Evolutionary conservation across 2,888 invertebrate genomes (phyloP).

Genomic region (Hedychridium roseum): DNA sequence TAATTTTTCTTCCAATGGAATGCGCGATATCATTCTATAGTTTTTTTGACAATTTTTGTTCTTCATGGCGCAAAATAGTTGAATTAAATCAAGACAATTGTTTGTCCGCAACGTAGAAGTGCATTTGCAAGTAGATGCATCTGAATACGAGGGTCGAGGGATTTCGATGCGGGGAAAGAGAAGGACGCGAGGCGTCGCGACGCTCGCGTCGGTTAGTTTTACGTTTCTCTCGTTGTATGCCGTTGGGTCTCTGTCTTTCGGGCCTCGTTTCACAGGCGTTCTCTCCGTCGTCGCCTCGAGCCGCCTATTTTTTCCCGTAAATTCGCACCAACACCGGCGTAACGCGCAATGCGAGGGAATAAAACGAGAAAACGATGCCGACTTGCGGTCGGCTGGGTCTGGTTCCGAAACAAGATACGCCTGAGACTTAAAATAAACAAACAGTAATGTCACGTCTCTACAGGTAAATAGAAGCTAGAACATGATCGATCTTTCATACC

Average conservation of each 20-base stretch:
- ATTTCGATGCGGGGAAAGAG: constrained; percentile 45
- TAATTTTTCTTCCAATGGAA: too few relatives aligned
- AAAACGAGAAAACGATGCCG: constrained; percentile 58
- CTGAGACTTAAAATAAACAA: constrained; percentile 58
- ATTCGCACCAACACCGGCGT: constrained; percentile 35
- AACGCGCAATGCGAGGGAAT: constrained; percentile 45
- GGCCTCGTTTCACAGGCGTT: constrained; percentile 1
- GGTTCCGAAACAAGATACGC: constrained; percentile 61
- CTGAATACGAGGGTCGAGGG: constrained; percentile 13
- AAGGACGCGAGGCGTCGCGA: constrained; percentile 35
- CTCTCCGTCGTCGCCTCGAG: constrained; percentile 9
- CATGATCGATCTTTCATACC: constrained; percentile 23
- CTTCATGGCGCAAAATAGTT: too few relatives aligned
- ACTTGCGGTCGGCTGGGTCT: constrained; percentile 58
- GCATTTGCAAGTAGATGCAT: too few relatives aligned
- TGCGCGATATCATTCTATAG: too few relatives aligned
- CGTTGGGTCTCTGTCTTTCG: neutral
- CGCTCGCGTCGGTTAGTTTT: constrained; percentile 16
- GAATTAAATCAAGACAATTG: too few relatives aligned
- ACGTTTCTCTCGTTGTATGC: neutral
- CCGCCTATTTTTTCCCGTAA: constrained; percentile 34
- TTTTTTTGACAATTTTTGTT: too few relatives aligned
- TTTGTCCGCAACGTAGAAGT: too few relatives aligned
- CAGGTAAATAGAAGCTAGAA: constrained; percentile 32
- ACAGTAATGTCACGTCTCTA: constrained; percentile 40